Evolutionary conservation across 1,140 invertebrate species (phyloP).

Genomic region (Antheraea pernyi): DNA sequence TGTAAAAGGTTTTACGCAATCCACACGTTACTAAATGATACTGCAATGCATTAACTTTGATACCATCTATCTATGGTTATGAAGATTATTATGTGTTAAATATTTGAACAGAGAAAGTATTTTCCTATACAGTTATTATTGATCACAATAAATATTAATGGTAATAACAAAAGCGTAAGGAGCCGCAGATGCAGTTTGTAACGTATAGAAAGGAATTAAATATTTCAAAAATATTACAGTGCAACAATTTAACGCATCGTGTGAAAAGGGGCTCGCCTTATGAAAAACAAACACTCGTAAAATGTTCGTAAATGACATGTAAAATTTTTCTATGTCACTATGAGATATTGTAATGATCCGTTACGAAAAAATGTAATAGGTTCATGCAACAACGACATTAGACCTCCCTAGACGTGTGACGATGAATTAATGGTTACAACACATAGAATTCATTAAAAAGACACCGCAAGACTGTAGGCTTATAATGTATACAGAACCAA

Average conservation of each 20-base stretch:
- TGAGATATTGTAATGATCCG: slow-evolving; percentile 76
- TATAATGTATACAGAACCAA: background rate
- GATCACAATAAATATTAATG: too few relatives aligned
- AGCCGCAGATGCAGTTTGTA: too few relatives aligned
- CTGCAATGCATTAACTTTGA: too few relatives aligned
- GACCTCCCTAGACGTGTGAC: slow-evolving; percentile 31
- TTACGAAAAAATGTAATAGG: slow-evolving; percentile 68
- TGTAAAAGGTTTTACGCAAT: too few relatives aligned
- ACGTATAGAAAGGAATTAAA: too few relatives aligned
- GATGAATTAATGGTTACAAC: slow-evolving; percentile 17
- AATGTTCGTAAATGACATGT: slow-evolving; percentile 72
- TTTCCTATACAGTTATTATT: too few relatives aligned
- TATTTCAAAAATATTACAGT: background rate
- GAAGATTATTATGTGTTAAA: too few relatives aligned
- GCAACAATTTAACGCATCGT: slow-evolving; percentile 15
- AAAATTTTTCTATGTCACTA: slow-evolving; percentile 77
- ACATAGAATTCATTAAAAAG: background rate
- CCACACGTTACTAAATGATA: too few relatives aligned
- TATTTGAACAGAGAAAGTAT: too few relatives aligned
- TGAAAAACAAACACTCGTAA: slow-evolving; percentile 73
- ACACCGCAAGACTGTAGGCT: background rate
- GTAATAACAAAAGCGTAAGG: too few relatives aligned
- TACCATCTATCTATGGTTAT: too few relatives aligned
- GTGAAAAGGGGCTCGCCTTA: slow-evolving; percentile 46
- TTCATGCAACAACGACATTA: slow-evolving; percentile 66